Evolutionary conservation across 2,113 vertebrate genomes (phyloP).

Genomic region (Zosterops lateralis): DNA sequence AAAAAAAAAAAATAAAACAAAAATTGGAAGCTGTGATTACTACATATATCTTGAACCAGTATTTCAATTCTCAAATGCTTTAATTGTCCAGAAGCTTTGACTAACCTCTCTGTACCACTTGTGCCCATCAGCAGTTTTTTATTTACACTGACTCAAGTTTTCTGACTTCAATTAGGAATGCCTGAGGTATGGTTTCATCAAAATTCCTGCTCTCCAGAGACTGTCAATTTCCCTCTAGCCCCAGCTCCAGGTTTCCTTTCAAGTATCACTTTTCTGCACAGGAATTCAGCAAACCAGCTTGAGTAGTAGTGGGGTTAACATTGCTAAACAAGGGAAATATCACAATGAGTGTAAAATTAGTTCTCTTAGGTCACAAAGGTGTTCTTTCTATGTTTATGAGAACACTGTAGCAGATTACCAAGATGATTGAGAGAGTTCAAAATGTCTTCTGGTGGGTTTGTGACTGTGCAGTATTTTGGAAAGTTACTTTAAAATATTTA

Average conservation of each 20-base stretch:
- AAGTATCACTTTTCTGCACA: background rate
- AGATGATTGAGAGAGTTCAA: background rate
- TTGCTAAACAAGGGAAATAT: background rate
- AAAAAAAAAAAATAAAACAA: background rate
- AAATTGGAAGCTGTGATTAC: background rate
- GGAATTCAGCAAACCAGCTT: background rate
- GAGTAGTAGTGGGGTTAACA: background rate
- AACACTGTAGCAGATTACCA: background rate
- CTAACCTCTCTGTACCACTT: background rate
- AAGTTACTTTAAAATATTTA: background rate
- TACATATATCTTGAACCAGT: background rate
- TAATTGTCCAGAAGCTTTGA: background rate
- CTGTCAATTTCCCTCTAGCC: background rate
- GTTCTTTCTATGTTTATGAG: background rate
- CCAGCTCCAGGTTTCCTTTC: background rate
- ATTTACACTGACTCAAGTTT: background rate
- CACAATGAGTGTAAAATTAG: background rate
- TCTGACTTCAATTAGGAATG: background rate
- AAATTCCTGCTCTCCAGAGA: background rate
- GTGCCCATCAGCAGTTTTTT: background rate
- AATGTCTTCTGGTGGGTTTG: background rate
- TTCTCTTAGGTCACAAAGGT: background rate
- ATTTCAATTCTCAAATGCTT: background rate
- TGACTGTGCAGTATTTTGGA: background rate
- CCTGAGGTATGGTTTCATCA: background rate